Base-by-base conservation (phyloP, 2,797 vertebrate genomes). In the Melanitta fusca region DNA sequence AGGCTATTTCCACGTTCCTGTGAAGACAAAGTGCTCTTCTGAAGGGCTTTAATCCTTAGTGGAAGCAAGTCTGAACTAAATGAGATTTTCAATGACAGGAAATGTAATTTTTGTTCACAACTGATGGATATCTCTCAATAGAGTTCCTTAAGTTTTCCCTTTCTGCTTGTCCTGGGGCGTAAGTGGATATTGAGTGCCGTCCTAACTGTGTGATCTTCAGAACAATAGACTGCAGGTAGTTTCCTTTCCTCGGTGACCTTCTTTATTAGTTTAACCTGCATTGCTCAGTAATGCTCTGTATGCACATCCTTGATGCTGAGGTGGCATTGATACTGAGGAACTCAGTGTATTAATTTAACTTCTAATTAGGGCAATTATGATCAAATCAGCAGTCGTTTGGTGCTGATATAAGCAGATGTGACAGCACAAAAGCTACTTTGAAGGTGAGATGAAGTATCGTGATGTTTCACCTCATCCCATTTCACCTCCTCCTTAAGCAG, bases 271-370 rank as follows among this genome's bases (percentile, higher is more conserved):
- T 61, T 66, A 77, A 75, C 81, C 25, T 87, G 51, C 13, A 25
- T n/a, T 82, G 22, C 82, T 89, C 64, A 36, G 24, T 39, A 73
- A 36, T 0, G 2, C 54, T 77, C 70, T 0, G 0, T 84, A 8
- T 74, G 53, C 66, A 64, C 43, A 65, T 65, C 86, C 65, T 49
- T 80, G 51, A 22, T 87, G 80, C 93, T 94, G 84, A 95, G 78
- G 64, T 93, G 85, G 89, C 94, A 47, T 14, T 80, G 94, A 95
- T 93, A 91, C 2, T 65, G 3, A 92, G 62, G 89, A 95, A 78
- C 88, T 94, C 56, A 2, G 86, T 95, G 86, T 94, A 93, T 94
- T 97, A 95, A 97, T 97, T 96, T 94, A 94, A 93, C 91, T 96
- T 81, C 85, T 97, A 93, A 94, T 92, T 93, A 95, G 81, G 58